Conservation (phyloP, 2,797 vertebrate species). For the Tenualosa ilisha region DNA sequence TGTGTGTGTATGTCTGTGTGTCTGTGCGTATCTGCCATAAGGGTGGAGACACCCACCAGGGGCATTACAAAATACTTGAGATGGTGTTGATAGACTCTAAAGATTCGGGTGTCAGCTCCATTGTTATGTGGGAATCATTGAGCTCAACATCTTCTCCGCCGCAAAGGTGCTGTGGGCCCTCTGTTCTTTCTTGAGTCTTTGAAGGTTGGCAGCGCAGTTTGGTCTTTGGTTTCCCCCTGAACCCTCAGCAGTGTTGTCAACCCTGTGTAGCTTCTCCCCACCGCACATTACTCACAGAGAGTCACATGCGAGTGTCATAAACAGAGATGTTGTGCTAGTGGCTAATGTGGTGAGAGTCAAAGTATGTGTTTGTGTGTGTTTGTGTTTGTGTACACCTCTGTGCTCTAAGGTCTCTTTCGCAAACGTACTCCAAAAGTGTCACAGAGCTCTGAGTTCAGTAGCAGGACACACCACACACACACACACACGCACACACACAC, state of each 20-base stretch:
- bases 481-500: slow-evolving; percentile 34
- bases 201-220: background rate
- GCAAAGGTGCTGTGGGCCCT: slow-evolving; percentile 30
- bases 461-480: slow-evolving; percentile 37
- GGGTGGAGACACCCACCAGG: slow-evolving; percentile 16
- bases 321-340: slow-evolving; percentile 38
- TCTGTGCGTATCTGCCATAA: slow-evolving; percentile 22
- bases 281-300: slow-evolving; percentile 30
- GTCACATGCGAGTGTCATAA: slow-evolving; percentile 50
- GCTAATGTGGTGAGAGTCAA: slow-evolving; percentile 30
- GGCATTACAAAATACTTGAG: slow-evolving; percentile 7
- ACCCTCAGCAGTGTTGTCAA: slow-evolving; percentile 14
- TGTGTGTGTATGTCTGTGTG: background rate
- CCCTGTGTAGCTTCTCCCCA: background rate
- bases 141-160: slow-evolving; percentile 27
- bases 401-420: slow-evolving; percentile 61
- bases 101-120: background rate
- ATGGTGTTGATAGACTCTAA: slow-evolving; percentile 4
- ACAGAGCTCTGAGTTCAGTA: slow-evolving; percentile 58
- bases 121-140: slow-evolving; percentile 41
- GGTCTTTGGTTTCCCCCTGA: slow-evolving; percentile 12
- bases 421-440: slow-evolving; percentile 63
- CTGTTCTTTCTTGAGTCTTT: background rate
- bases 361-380: slow-evolving; percentile 31
- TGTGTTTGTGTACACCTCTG: slow-evolving; percentile 23